Evolutionary conservation across 2,888 invertebrate species (phyloP).

Genomic region (Cheilosia grossa): DNA sequence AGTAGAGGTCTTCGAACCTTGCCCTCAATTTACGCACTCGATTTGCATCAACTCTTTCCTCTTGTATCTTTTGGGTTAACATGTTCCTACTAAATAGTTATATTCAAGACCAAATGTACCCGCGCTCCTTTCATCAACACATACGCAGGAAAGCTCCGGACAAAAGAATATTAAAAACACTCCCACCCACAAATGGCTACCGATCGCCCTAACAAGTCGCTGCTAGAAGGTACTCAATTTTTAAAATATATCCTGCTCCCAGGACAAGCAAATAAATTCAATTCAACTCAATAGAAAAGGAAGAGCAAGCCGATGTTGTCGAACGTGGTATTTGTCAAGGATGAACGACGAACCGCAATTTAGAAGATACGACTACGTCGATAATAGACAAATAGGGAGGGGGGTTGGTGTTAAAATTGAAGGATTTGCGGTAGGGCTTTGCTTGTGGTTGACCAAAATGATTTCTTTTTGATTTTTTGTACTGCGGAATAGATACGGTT

Average conservation of each 20-base stretch:
- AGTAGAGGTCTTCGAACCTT: no score
- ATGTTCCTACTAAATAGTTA: conserved; percentile 25
- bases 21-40: no score
- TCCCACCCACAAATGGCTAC: conserved; percentile 12
- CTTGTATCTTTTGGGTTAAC: conserved; percentile 36
- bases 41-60: neutral
- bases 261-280: conserved; percentile 42
- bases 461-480: conserved; percentile 54
- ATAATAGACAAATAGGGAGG: conserved; percentile 2
- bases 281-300: conserved; percentile 11
- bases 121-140: neutral
- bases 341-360: conserved; percentile 44
- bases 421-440: conserved; percentile 44
- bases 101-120: neutral
- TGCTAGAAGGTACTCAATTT: conserved; percentile 27
- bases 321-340: conserved; percentile 42
- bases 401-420: conserved; percentile 33
- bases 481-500: conserved; percentile 21
- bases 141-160: neutral
- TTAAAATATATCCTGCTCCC: conserved; percentile 13
- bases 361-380: conserved; percentile 32
- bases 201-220: neutral
- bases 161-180: conserved; percentile 34
- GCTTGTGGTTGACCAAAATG: conserved; percentile 50
- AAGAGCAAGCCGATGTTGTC: conserved; percentile 28